Evolutionary conservation across 2,888 invertebrate genomes (phyloP).

Genomic region (Amiota communis): DNA sequence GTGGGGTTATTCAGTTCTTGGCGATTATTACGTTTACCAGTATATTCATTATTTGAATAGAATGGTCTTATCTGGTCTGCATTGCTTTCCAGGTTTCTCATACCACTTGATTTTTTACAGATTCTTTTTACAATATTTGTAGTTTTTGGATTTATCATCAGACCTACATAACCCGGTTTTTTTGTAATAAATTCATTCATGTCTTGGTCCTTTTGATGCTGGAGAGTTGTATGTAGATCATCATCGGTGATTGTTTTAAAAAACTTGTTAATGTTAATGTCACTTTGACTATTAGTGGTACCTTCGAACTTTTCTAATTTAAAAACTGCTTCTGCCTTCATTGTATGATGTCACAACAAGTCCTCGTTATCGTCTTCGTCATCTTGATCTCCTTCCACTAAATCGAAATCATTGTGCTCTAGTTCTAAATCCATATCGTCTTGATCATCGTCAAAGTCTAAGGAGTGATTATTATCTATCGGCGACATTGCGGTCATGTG

Average conservation of each 20-base stretch:
- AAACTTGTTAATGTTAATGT: conserved; percentile 34
- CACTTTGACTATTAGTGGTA: conserved; percentile 30
- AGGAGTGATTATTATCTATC: conserved; percentile 61
- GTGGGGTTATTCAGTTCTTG: too few relatives aligned
- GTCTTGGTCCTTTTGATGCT: not conserved
- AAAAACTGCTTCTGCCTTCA: conserved; percentile 23
- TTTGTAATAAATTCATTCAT: not conserved
- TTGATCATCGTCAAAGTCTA: conserved; percentile 68
- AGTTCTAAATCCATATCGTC: conserved; percentile 70
- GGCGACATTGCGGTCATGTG: conserved; percentile 59
- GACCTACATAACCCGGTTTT: not conserved
- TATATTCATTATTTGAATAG: too few relatives aligned
- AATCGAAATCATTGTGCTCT: conserved; percentile 70
- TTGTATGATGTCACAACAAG: conserved; percentile 64
- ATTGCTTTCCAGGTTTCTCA: too few relatives aligned
- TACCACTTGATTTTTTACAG: too few relatives aligned
- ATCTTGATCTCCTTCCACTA: conserved; percentile 52
- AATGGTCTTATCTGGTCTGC: too few relatives aligned
- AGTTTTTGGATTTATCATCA: not conserved
- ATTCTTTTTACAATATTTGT: not conserved
- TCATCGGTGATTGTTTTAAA: conserved; percentile 27
- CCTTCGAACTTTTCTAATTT: conserved; percentile 28
- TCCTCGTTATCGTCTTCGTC: conserved; percentile 54
- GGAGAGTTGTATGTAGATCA: conserved; percentile 26
- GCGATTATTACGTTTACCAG: too few relatives aligned